Percentiles rank a stretch among this genome's conserved stretches.
Conservation (phyloP, 1,140 invertebrate genomes). For the Drosophila oshimai region DNA sequence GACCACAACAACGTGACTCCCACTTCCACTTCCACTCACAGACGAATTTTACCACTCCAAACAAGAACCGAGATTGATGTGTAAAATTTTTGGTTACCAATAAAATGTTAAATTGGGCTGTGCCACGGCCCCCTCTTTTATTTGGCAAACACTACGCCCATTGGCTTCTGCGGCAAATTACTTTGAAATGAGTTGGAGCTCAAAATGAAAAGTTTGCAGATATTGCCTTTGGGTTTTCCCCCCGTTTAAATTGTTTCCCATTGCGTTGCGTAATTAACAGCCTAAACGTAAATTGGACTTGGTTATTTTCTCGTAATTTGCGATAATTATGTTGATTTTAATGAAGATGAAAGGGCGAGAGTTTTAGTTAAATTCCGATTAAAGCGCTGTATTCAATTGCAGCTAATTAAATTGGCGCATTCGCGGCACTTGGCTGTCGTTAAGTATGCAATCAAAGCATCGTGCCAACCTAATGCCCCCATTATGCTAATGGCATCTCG, state of each 20-base stretch:
- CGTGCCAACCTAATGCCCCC: slow-evolving; percentile 68
- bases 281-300: slow-evolving; percentile 29
- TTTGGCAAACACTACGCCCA: not conserved
- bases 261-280: slow-evolving; percentile 54
- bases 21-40: not conserved
- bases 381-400: slow-evolving; percentile 38
- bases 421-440: slow-evolving; percentile 37
- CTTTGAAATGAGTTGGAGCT: slow-evolving; percentile 66
- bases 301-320: slow-evolving; percentile 69
- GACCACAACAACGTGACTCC: slow-evolving; percentile 19
- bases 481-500: slow-evolving; percentile 80
- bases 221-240: slow-evolving; percentile 17
- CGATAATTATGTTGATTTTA: slow-evolving; percentile 78
- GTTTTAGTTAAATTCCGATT: slow-evolving; percentile 22
- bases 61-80: slow-evolving; percentile 59
- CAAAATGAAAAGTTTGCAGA: slow-evolving; percentile 40
- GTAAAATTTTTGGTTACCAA: slow-evolving; percentile 77
- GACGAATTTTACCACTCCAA: not conserved
- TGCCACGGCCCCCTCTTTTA: slow-evolving; percentile 1
- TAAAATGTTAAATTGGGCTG: slow-evolving; percentile 67
- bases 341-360: slow-evolving; percentile 43
- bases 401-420: slow-evolving; percentile 73
- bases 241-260: slow-evolving; percentile 56
- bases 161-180: slow-evolving; percentile 66
- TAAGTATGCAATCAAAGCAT: slow-evolving; percentile 69